Base-by-base conservation (phyloP, 2,888 invertebrate species). In the Hipparchia semele region DNA sequence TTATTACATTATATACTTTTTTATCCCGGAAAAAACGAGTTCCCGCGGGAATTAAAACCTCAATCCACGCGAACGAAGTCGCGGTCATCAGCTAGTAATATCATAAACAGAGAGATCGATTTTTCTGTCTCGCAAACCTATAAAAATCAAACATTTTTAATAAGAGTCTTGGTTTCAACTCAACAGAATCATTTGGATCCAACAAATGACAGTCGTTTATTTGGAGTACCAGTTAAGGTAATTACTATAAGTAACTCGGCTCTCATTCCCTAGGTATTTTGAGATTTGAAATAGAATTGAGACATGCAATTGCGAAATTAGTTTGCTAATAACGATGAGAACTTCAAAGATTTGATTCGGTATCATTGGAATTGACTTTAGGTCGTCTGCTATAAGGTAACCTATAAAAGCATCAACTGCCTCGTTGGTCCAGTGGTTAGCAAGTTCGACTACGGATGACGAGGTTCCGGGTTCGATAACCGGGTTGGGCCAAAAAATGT, bases 251-350 rank as follows among this genome's bases (percentile, higher is more conserved):
- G 23, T 23, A 64, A 65, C 65, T 65, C 12, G 69, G 68, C 61
- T 61, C 67, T 46, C 61, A 58, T 67, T 67, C 60, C 66, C 45
- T 54, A 69, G 68, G 58, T 73, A 75, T 75, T 73, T 73, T 73
- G 73, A 73, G 49, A 75, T 73, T 75, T 68, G 75, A 73, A 73
- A 73, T 73, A 71, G 71, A 70, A 73, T 73, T 59, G 66, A 73
- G 75, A 73, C 73, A 53, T 73, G 73, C 54, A n/a, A 70, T 75
- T 75, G 69, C 54, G 71, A 73, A 75, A 73, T 72, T 66, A 39
- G 12, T 59, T 61, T 64, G 51, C 67, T 60, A 72, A 70, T 73
- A 73, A 58, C 66, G 73, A 69, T 59, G 71, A 58, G 56, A 64
- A 51, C 64, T 64, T 13, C 13, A 71, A 51, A 45, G 13, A 12